These are phyloP conservation scores for Symphodus melops DNA, from an alignment of 2,113 vertebrate species.

Conservation along the genomic window DNA sequence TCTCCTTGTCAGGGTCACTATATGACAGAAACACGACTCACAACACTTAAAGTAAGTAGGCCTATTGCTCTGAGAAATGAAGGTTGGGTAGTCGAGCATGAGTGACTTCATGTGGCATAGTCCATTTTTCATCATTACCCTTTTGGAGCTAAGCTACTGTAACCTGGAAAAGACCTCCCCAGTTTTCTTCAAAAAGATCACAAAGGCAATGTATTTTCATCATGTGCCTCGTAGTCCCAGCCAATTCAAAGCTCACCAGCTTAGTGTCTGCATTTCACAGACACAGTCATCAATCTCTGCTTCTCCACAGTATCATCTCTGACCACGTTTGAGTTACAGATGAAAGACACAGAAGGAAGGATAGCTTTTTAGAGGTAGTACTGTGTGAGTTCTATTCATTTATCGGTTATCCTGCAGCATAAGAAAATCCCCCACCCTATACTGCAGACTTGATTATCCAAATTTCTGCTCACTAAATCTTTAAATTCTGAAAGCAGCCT, in stretches of 20 bases:
- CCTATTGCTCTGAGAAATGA: conserved; percentile 14
- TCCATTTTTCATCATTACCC: conserved; percentile 72
- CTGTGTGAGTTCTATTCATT: conserved; percentile 39
- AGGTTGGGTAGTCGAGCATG: conserved; percentile 43
- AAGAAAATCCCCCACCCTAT: conserved; percentile 23
- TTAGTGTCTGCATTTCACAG: conserved; percentile 55
- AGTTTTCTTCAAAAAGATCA: conserved; percentile 63
- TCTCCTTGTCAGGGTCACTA: conserved; percentile 23
- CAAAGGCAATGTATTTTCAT: conserved; percentile 68
- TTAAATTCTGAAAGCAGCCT: conserved; percentile 50
- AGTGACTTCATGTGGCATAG: conserved; percentile 52
- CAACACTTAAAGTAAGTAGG: conserved; percentile 1
- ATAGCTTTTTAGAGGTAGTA: conserved; percentile 17
- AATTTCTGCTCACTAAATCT: conserved; percentile 38
- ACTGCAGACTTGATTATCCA: conserved; percentile 49
- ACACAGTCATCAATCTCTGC: conserved; percentile 60
- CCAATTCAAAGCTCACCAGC: conserved; percentile 64
- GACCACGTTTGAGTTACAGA: conserved; percentile 34
- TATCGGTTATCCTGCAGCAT: conserved; percentile 44
- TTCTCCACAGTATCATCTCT: conserved; percentile 32
- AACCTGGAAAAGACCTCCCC: conserved; percentile 55
- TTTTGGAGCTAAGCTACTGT: conserved; percentile 44
- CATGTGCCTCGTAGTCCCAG: conserved; percentile 41
- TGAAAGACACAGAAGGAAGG: conserved; percentile 39
- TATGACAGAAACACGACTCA: conserved; percentile 11